Evolutionary conservation across 2,888 invertebrate species (phyloP), one percentile per base, ranked within the genome.

Genomic region (Mesopsocus fuscifrons): DNA sequence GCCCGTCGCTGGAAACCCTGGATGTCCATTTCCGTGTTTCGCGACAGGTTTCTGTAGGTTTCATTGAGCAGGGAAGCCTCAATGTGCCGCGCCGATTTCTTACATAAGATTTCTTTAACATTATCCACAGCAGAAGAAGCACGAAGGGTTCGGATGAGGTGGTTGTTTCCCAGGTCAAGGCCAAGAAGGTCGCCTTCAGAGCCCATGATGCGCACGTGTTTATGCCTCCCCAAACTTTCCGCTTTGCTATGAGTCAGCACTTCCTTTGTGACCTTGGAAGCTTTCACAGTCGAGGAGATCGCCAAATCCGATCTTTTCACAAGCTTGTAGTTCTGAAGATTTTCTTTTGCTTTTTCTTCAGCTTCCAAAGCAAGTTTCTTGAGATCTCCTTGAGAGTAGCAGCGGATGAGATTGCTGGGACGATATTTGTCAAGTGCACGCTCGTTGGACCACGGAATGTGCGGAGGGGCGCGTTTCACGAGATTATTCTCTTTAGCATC

Each of bases 81-180:
- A 47, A 84, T 84, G 35, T 74, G 74, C 54, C 68, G 73, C 4
- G 81, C 81, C 2, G 82, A 81, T 65, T 77, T 81, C 41, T 80
- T 81, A 52, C 76, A 69, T 38, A 79, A 58, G 52, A 38, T 5
- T 5, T 38, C 38, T 21, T 38, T 38, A 11, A 21, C 38, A 21
- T 4, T 13, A 6, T 18, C 21, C 38, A 38, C 8, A 38, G 38
- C 38, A 6, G 38, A 17, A 15, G 17, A 5, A 6, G 17, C 38
- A 13, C 21, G 20, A 6, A 38, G n/a, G n/a, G 17, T 20, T 5
- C 38, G 6, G 20, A 34, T 6, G 9, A 9, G 17, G 20, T 21
- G 9, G 4, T 6, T 21, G 16, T 20, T 21, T 30, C 57, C 55
- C 3, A 49, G 30, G 33, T 61, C 60, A 51, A 68, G 63, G 48